Percentiles rank a stretch among this genome's conserved stretches.
These are phyloP conservation scores for Hypercompe scribonia DNA, from an alignment of 2,888 invertebrate genomes.

Conservation along the genomic window DNA sequence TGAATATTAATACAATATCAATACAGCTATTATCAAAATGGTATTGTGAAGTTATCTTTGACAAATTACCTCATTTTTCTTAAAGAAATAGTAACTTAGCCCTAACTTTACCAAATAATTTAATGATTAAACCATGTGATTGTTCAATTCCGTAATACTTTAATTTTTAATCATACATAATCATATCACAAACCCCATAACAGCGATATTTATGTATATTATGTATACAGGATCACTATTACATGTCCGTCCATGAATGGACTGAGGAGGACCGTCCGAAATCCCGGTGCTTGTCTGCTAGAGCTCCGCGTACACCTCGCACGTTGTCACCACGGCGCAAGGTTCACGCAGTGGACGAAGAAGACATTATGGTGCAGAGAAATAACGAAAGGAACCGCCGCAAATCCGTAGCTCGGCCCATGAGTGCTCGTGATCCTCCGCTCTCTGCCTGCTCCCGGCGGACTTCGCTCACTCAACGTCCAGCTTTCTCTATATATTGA, in stretches of 20 bases:
- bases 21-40: too few species aligned
- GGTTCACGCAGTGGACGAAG: slow-evolving; percentile 55
- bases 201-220: slow-evolving; percentile 16
- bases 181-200: background rate
- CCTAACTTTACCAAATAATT: background rate
- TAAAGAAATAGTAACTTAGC: background rate
- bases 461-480: slow-evolving; percentile 75
- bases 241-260: slow-evolving; percentile 75
- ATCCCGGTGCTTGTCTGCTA: slow-evolving; percentile 76
- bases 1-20: too few species aligned
- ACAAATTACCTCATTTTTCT: background rate
- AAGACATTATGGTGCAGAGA: slow-evolving; percentile 62
- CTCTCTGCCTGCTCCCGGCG: slow-evolving; percentile 71
- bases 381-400: slow-evolving; percentile 74
- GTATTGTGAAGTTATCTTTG: background rate
- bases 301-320: slow-evolving; percentile 68
- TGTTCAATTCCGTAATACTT: background rate
- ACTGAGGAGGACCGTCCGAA: slow-evolving; percentile 70
- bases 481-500: slow-evolving; percentile 80
- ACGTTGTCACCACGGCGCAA: slow-evolving; percentile 66
- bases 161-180: background rate
- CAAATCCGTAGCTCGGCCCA: slow-evolving; percentile 67
- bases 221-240: slow-evolving; percentile 72
- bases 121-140: background rate
- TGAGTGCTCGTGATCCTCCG: slow-evolving; percentile 73